Evolutionary conservation across 2,797 vertebrate species (phyloP).

Genomic region (Amniataba percoides): DNA sequence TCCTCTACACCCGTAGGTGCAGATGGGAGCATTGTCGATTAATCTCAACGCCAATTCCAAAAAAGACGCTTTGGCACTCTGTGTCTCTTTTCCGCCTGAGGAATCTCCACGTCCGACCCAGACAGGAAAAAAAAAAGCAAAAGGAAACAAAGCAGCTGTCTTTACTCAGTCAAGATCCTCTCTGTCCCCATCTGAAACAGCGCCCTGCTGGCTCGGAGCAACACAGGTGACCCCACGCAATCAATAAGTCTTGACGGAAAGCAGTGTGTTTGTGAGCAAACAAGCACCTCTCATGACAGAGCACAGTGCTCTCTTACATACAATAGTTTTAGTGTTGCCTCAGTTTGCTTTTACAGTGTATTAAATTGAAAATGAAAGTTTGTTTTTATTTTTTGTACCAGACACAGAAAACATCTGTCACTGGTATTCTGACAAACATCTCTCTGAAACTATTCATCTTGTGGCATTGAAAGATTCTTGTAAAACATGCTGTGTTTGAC

Average conservation of each 20-base stretch:
- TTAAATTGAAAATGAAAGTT: slow-evolving; percentile 1
- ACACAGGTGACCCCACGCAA: slow-evolving; percentile 40
- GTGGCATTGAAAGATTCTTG: slow-evolving; percentile 5
- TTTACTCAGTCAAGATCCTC: slow-evolving; percentile 47
- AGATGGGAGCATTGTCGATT: slow-evolving; percentile 64
- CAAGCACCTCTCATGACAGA: slow-evolving; percentile 39
- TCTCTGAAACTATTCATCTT: slow-evolving; percentile 9
- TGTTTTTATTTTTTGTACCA: not conserved
- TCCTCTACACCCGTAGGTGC: slow-evolving; percentile 50
- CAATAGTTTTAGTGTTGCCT: not conserved
- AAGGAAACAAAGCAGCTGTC: slow-evolving; percentile 57
- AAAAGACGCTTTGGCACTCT: slow-evolving; percentile 28
- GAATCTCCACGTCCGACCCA: slow-evolving; percentile 45
- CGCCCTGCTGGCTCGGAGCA: slow-evolving; percentile 27
- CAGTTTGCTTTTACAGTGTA: not conserved
- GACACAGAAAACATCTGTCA: not conserved
- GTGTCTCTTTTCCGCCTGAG: slow-evolving; percentile 45
- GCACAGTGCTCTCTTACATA: slow-evolving; percentile 28
- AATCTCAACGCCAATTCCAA: slow-evolving; percentile 61
- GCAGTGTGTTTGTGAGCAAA: slow-evolving; percentile 52
- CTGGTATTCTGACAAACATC: not conserved
- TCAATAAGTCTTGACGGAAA: slow-evolving; percentile 59
- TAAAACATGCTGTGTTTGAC: slow-evolving; percentile 26
- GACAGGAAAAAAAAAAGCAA: slow-evolving; percentile 39
- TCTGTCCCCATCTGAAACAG: slow-evolving; percentile 44